A percentile compares a stretch with the other conserved stretches of the same genome.
Evolutionary conservation across 2,797 vertebrate genomes (phyloP).

Genomic region (Pseudochirops cupreus): DNA sequence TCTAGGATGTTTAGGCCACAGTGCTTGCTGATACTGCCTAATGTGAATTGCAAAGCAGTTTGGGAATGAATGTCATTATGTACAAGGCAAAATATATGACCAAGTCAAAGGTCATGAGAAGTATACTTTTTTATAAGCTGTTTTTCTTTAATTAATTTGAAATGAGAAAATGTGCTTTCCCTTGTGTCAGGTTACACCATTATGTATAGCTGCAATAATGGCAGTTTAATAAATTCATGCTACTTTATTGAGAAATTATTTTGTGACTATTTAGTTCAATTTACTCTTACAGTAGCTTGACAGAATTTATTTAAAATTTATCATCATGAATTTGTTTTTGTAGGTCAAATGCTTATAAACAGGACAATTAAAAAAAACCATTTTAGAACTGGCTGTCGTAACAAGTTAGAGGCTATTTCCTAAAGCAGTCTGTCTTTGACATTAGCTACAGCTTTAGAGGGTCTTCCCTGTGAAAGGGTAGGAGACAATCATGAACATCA

Average conservation of each 20-base stretch:
- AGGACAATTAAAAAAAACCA: not conserved
- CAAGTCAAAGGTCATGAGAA: not conserved
- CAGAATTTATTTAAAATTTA: slow-evolving; percentile 14
- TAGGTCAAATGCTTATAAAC: slow-evolving; percentile 36
- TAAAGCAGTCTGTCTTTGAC: slow-evolving; percentile 24
- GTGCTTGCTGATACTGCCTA: not conserved
- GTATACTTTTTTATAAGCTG: slow-evolving; percentile 7
- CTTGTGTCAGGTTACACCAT: not conserved
- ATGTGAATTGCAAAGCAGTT: slow-evolving; percentile 33
- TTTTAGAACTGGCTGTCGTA: not conserved
- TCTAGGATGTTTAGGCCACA: not conserved
- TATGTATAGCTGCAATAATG: slow-evolving; percentile 23
- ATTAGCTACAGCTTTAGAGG: slow-evolving; percentile 5
- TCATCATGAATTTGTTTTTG: slow-evolving; percentile 29
- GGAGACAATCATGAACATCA: slow-evolving; percentile 33
- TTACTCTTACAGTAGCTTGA: slow-evolving; percentile 17
- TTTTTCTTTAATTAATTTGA: not conserved
- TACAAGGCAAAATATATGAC: not conserved
- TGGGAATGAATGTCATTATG: not conserved
- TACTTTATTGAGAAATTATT: slow-evolving; percentile 58
- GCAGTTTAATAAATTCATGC: slow-evolving; percentile 32
- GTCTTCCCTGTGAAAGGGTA: not conserved
- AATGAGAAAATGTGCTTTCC: slow-evolving; percentile 54
- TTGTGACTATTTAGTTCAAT: slow-evolving; percentile 34
- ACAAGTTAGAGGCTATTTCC: slow-evolving; percentile 8